phyloP scores from a whole-genome alignment of 2,797 vertebrate species.

The Pogonophryne albipinna region DNA sequence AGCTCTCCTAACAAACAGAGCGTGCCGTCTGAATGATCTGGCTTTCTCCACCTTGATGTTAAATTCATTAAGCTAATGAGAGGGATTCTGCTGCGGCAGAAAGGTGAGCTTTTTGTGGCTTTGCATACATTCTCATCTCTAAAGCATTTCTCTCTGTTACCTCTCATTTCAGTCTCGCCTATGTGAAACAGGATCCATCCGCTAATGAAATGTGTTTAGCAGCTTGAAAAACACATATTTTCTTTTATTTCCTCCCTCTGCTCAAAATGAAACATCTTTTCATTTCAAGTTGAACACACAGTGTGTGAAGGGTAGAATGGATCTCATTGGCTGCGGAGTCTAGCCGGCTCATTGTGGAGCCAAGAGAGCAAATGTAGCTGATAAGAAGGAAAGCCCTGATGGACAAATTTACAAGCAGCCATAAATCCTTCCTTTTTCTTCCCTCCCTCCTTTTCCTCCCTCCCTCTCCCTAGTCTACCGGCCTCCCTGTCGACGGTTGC shows the following conservation, averaged over 20 bases:
- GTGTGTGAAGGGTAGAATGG: conserved; percentile 23
- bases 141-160: conserved; percentile 25
- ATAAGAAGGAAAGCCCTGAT: conserved; percentile 61
- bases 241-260: conserved; percentile 16
- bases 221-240: conserved; percentile 33
- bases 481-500: conserved; percentile 59
- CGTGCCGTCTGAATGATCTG: conserved; percentile 34
- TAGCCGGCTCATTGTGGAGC: conserved; percentile 36
- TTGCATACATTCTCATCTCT: conserved; percentile 60
- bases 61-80: conserved; percentile 72
- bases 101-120: conserved; percentile 55
- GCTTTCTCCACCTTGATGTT: conserved; percentile 55
- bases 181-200: conserved; percentile 40
- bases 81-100: conserved; percentile 32
- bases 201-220: conserved; percentile 45
- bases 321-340: conserved; percentile 28
- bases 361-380: conserved; percentile 48
- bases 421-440: conserved; percentile 74
- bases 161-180: conserved; percentile 34
- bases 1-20: conserved; percentile 67
- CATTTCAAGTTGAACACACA: conserved; percentile 21
- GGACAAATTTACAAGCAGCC: conserved; percentile 77
- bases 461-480: conserved; percentile 20
- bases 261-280: conserved; percentile 26
- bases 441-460: conserved; percentile 27